Evolutionary conservation across 2,113 vertebrate species (phyloP).

Genomic region (Apodemus sylvaticus): DNA sequence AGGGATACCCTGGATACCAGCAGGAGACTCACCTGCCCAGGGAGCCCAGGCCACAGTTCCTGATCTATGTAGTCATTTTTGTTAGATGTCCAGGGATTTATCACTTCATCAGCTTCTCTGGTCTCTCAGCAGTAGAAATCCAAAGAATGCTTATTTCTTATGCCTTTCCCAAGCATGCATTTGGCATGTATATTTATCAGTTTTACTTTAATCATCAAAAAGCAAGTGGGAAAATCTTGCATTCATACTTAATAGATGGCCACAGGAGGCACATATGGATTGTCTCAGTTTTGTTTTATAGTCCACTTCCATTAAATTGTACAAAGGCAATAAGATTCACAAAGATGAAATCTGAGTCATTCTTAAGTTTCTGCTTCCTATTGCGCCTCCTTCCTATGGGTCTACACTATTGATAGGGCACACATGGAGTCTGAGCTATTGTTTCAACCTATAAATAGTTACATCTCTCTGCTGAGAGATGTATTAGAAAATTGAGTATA

Average conservation of each 20-base stretch:
- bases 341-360: background rate
- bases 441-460: background rate
- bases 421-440: background rate
- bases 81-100: background rate
- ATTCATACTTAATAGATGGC: background rate
- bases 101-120: background rate
- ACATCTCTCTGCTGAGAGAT: background rate
- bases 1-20: background rate
- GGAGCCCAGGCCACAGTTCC: background rate
- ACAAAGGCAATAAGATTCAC: background rate
- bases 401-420: background rate
- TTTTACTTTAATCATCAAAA: conserved; percentile 1
- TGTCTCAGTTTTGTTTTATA: conserved; percentile 10
- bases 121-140: background rate
- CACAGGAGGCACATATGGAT: background rate
- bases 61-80: background rate
- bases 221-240: background rate
- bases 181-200: background rate
- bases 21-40: background rate
- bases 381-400: background rate
- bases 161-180: background rate
- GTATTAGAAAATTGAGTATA: background rate
- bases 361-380: background rate
- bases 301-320: background rate
- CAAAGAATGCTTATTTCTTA: background rate